Percentiles rank a stretch among this genome's conserved stretches.
Conservation (phyloP, 1,140 invertebrate genomes). For the Aphis gossypii region DNA sequence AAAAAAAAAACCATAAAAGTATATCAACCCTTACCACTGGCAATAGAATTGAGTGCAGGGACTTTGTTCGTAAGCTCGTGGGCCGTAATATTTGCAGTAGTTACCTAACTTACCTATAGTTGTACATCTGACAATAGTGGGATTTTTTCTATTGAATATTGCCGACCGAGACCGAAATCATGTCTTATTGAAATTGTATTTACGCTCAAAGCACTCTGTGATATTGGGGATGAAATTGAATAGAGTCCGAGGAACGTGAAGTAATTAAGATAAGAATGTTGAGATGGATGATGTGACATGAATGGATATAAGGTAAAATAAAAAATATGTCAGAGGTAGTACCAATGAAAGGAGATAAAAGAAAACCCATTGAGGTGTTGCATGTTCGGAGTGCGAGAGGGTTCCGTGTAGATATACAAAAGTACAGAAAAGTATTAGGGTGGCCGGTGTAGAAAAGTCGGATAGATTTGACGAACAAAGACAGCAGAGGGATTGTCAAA, state of each 20-base stretch:
- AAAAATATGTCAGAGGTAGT: constrained; percentile 20
- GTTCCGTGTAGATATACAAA: not conserved
- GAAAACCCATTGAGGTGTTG: constrained; percentile 25
- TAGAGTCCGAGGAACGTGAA: constrained; percentile 14
- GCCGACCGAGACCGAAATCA: not conserved
- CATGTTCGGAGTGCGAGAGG: not conserved
- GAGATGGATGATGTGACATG: constrained; percentile 41
- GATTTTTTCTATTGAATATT: not conserved
- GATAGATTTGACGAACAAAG: not conserved
- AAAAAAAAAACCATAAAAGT: not conserved
- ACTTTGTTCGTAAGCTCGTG: not conserved
- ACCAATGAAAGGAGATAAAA: constrained; percentile 13
- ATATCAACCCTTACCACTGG: no score
- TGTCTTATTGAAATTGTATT: not conserved
- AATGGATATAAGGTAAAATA: constrained; percentile 29
- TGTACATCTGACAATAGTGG: not conserved
- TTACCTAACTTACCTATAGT: not conserved
- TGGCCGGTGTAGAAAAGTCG: not conserved
- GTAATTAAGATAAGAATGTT: constrained; percentile 21
- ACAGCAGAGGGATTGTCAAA: not conserved
- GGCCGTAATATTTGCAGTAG: not conserved
- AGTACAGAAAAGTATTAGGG: not conserved
- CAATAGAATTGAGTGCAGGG: not conserved
- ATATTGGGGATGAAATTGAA: constrained; percentile 24
- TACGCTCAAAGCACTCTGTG: not conserved